Base-by-base conservation (phyloP, 2,888 invertebrate species). In the Chrysolina americana region DNA sequence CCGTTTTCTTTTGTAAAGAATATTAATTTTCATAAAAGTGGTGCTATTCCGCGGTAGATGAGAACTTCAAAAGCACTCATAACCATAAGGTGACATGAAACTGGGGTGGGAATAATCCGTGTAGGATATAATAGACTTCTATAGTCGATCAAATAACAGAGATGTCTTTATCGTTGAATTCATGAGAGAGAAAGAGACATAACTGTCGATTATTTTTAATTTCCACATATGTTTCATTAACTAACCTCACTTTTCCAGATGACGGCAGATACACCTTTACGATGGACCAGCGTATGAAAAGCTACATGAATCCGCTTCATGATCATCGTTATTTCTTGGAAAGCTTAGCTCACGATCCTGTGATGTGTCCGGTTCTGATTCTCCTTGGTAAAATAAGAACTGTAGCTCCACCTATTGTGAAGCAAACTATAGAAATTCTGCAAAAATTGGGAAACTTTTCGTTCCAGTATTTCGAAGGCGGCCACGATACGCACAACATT, bases 401-500 rank as follows among this genome's bases (percentile, higher is more conserved):
- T 11, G 21, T 71, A 2, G 81, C 79, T n/a, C 77, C 82, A 81
- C 48, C 79, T 44, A 78, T 79, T 64, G 79, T 83, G 21, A 77
- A 78, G 69, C 62, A 70, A 44, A 78, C 82, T 75, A 75, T 82
- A 65, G 80, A 76, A 36, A 74, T 80, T 74, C 81, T 82, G n/a
- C 81, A 81, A 68, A 82, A 81, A 41, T 76, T 80, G 70, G 83
- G 82, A 68, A 82, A 84, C 71, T 82, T 86, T 71, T 77, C 53
- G 3, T 71, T 86, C 76, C 71, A 83, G 79, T 0, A 87, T 1
- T 89, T 92, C 0, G 85, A 89, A 0, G 93, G 93, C 0, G 87
- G 88, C 50, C 93, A 93, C 77, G 92, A 93, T 80, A 90, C 92
- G 0, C 93, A 93, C 83, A 89, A 90, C 56, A 90, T 90, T 9